Evolutionary conservation across 2,113 vertebrate species (phyloP).

Genomic region (Lontra canadensis): DNA sequence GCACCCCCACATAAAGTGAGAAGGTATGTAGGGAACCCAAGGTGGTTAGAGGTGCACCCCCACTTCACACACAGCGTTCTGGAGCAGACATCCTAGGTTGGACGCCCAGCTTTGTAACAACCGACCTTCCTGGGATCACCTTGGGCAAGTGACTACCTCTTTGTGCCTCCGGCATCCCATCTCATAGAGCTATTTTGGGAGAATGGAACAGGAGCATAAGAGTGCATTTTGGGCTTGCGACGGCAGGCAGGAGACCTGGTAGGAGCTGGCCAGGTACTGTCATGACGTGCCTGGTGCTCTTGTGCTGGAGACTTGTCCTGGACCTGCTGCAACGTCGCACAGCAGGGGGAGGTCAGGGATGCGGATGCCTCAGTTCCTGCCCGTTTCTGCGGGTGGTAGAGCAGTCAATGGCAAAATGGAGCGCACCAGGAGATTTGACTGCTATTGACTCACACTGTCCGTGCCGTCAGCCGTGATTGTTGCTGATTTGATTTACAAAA

Average conservation of each 20-base stretch:
- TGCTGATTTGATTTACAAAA: neutral
- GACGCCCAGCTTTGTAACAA: neutral
- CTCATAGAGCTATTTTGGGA: neutral
- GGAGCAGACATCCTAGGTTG: accelerated
- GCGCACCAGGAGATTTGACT: neutral
- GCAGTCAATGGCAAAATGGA: too few species aligned
- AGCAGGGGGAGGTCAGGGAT: too few species aligned
- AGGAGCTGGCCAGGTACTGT: too few species aligned
- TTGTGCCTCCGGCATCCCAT: accelerated
- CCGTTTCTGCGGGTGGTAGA: neutral
- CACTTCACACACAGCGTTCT: neutral
- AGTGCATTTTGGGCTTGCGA: accelerated
- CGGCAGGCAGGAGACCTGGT: too few species aligned
- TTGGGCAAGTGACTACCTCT: too few species aligned
- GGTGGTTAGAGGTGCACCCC: neutral
- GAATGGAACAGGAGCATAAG: too few species aligned
- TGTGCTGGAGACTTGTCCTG: accelerated
- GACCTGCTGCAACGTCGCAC: neutral
- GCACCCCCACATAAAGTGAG: neutral
- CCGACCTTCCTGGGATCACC: too few species aligned
- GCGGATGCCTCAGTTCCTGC: accelerated
- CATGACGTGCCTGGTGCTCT: too few species aligned
- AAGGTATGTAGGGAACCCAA: accelerated
- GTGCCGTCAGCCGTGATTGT: neutral
- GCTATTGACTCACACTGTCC: neutral